Base-by-base conservation (phyloP, 2,797 vertebrate species). In the Lacerta bilineata region DNA sequence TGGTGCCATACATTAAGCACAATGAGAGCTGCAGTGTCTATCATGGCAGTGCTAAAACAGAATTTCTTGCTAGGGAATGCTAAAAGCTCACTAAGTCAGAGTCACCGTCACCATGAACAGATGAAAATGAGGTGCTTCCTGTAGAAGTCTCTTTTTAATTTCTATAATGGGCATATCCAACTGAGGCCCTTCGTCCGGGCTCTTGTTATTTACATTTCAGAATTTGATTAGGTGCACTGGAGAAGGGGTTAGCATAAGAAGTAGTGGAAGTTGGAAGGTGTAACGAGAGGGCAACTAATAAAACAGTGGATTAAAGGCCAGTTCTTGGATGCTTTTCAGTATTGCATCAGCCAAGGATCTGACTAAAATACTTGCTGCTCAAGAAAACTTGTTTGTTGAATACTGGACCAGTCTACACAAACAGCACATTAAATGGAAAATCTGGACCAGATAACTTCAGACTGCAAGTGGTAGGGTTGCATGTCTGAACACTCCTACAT, bases 241-340 rank as follows among this genome's bases (percentile, higher is more conserved):
- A 87, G 20, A 83, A 88, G 85, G 77, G 76, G 55, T 77, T 83
- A 71, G 72, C 83, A 76, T 88, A 85, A 92, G 80, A 84, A 33
- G 8, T 87, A 94, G 91, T 43, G 87, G 29, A 27, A 90, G 72
- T 86, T 90, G 85, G 90, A 91, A 90, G 72, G 50, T 87, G 33
- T 83, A 94, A 90, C 90, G 18, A 80, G 89, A 90, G 90, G 88
- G 81, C 81, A 91, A 89, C 9, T 36, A 86, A 90, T 75, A 92
- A 91, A 93, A 85, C 91, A 93, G 86, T 83, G 61, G 91, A 85
- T 43, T 93, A 94, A 91, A 83, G 69, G 3, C 74, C 68, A 81
- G 20, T 66, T 55, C 29, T 88, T 66, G 69, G 75, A 74, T 80
- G 82, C n/a, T 55, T 68, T 0, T 0, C 69, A 29, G n/a, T 11